These are phyloP conservation scores for Hassar affinis DNA, from an alignment of 2,113 vertebrate genomes.

Conservation along the genomic window DNA sequence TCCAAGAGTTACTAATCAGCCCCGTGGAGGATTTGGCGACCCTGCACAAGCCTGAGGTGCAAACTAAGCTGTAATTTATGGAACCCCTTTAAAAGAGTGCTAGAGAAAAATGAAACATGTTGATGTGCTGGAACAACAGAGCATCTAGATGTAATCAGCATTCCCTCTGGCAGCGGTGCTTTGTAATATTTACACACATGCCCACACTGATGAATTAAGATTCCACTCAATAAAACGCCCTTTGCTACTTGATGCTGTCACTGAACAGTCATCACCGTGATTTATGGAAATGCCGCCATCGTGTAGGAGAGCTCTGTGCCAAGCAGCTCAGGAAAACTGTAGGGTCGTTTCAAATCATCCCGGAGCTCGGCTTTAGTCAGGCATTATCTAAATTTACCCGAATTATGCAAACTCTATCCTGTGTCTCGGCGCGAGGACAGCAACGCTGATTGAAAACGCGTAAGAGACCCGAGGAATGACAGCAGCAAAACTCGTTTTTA, in stretches of 20 bases:
- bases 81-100: conserved; percentile 50
- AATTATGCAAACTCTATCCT: conserved; percentile 12
- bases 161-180: conserved; percentile 29
- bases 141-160: conserved; percentile 61
- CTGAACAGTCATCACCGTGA: conserved; percentile 19
- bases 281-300: conserved; percentile 22
- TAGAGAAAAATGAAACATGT: conserved; percentile 59
- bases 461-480: neutral
- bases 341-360: neutral
- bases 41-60: conserved; percentile 36
- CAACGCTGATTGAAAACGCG: conserved; percentile 33
- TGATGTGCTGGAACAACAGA: conserved; percentile 42
- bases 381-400: conserved; percentile 5
- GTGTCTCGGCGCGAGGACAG: neutral
- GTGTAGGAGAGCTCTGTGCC: neutral
- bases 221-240: conserved; percentile 26
- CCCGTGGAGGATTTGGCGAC: conserved; percentile 45
- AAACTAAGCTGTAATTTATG: conserved; percentile 64
- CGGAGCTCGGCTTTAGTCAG: conserved; percentile 5
- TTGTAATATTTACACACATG: conserved; percentile 40
- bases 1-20: conserved; percentile 67
- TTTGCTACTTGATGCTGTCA: conserved; percentile 27
- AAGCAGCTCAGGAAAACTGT: conserved; percentile 3
- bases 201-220: conserved; percentile 25
- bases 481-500: conserved; percentile 18